These are phyloP conservation scores for Pterobdella sp. DNA, from an alignment of 2,888 invertebrate genomes.

Conservation along the genomic window DNA sequence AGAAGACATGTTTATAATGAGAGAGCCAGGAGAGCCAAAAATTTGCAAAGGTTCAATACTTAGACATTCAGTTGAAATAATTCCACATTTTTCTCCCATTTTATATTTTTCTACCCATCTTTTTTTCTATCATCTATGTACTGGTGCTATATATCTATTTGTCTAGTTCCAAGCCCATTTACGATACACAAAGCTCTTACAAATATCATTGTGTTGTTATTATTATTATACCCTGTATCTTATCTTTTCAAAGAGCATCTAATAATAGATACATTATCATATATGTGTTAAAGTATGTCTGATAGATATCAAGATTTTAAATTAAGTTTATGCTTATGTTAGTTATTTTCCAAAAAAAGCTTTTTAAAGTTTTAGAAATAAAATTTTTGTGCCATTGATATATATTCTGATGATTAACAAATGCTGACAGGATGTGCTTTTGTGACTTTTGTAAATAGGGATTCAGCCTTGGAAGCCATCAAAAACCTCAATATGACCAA, in stretches of 20 bases:
- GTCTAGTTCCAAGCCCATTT: neutral
- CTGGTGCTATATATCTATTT: neutral
- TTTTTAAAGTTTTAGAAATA: neutral
- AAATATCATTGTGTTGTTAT: no score
- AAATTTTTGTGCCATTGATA: neutral
- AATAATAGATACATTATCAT: no score
- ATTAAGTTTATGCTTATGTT: neutral
- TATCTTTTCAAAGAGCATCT: no score
- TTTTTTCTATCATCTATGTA: neutral
- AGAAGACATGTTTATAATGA: slow-evolving; percentile 25
- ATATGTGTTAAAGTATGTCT: no score
- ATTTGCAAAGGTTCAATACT: slow-evolving; percentile 12
- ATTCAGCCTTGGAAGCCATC: slow-evolving; percentile 92
- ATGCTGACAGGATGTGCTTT: slow-evolving; percentile 92
- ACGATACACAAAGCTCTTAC: no score
- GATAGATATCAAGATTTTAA: no score
- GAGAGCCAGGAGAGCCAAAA: slow-evolving; percentile 22
- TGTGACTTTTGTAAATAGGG: slow-evolving; percentile 93
- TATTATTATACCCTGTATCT: no score
- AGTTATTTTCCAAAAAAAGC: neutral
- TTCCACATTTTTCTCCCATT: neutral
- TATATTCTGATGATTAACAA: no score
- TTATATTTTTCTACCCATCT: neutral
- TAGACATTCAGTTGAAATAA: neutral
- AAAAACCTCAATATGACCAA: slow-evolving; percentile 55